Evolutionary conservation across 2,888 invertebrate genomes (phyloP).

Genomic region (Clanis bilineata): DNA sequence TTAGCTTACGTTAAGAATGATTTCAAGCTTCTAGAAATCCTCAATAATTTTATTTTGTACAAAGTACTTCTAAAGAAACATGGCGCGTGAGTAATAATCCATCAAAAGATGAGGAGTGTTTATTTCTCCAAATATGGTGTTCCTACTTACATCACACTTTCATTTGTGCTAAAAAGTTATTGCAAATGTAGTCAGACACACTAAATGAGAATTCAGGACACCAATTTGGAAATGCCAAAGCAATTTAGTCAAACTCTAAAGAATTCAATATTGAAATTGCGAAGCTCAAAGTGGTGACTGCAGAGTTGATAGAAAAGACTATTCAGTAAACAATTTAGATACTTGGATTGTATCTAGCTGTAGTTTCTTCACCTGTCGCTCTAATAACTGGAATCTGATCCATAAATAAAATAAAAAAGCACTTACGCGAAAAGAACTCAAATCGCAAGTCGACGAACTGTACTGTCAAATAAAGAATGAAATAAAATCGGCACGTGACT

Average conservation of each 20-base stretch:
- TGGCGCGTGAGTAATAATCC: conserved; percentile 4
- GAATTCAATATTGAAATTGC: not conserved
- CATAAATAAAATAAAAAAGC: not conserved
- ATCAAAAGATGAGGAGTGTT: conserved; percentile 12
- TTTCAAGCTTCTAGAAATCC: too few relatives aligned
- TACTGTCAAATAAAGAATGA: not conserved
- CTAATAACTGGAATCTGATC: not conserved
- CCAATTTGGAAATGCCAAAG: not conserved
- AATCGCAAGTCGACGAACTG: not conserved
- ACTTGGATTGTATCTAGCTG: not conserved
- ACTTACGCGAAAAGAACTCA: not conserved
- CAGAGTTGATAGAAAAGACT: not conserved
- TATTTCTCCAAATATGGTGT: not conserved
- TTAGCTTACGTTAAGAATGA: too few relatives aligned
- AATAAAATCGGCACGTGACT: not conserved
- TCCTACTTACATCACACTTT: conserved; percentile 10
- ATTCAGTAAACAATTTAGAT: not conserved
- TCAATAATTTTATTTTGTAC: too few relatives aligned
- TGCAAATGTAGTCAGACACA: not conserved
- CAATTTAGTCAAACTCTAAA: not conserved
- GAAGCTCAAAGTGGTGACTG: not conserved
- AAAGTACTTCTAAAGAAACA: not conserved
- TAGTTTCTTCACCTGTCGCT: not conserved
- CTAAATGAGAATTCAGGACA: not conserved
- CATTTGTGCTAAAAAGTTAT: conserved; percentile 7